A percentile compares a stretch with the other conserved stretches of the same genome.
phyloP scores from a whole-genome alignment of 2,888 invertebrate genomes.

The Drosophila barbarae region DNA sequence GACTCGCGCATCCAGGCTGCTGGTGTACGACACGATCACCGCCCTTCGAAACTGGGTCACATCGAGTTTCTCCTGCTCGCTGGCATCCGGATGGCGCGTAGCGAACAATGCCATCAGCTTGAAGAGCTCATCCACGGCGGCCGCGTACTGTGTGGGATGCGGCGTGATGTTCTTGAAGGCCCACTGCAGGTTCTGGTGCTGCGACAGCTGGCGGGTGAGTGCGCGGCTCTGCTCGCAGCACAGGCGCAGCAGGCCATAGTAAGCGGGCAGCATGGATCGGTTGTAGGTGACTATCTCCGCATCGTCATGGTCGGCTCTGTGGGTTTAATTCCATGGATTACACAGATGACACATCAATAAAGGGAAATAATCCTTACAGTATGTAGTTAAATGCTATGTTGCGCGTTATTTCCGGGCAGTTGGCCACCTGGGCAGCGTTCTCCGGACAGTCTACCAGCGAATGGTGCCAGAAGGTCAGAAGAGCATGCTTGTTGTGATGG shows the following conservation, averaged over 20 bases:
- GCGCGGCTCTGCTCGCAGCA: slow-evolving; percentile 93
- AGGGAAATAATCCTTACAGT: slow-evolving; percentile 84
- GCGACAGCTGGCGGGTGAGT: slow-evolving; percentile 92
- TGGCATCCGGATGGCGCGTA: slow-evolving; percentile 88
- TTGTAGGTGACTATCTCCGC: slow-evolving; percentile 97
- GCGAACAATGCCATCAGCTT: slow-evolving; percentile 94
- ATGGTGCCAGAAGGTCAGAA: slow-evolving; percentile 96
- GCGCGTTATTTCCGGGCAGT: slow-evolving; percentile 92
- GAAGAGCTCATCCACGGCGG: slow-evolving; percentile 94
- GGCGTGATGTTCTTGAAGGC: slow-evolving; percentile 97
- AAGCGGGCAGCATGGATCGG: slow-evolving; percentile 95
- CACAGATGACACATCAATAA: background rate
- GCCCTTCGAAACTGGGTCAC: slow-evolving; percentile 91
- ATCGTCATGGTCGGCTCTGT: slow-evolving; percentile 96
- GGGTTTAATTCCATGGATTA: slow-evolving; percentile 36
- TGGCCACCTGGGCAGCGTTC: slow-evolving; percentile 92
- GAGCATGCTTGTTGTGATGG: slow-evolving; percentile 96
- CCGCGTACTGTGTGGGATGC: slow-evolving; percentile 95
- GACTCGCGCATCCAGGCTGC: slow-evolving; percentile 92
- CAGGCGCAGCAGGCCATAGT: slow-evolving; percentile 92
- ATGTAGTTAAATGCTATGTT: slow-evolving; percentile 98
- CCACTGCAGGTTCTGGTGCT: slow-evolving; percentile 97
- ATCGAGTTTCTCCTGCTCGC: slow-evolving; percentile 88
- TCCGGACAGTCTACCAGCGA: slow-evolving; percentile 95
- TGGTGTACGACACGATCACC: slow-evolving; percentile 92